A percentile compares a stretch with the other conserved stretches of the same genome.
Evolutionary conservation across 2,888 invertebrate genomes (phyloP).

Genomic region (Drosophila nr. fundita): DNA sequence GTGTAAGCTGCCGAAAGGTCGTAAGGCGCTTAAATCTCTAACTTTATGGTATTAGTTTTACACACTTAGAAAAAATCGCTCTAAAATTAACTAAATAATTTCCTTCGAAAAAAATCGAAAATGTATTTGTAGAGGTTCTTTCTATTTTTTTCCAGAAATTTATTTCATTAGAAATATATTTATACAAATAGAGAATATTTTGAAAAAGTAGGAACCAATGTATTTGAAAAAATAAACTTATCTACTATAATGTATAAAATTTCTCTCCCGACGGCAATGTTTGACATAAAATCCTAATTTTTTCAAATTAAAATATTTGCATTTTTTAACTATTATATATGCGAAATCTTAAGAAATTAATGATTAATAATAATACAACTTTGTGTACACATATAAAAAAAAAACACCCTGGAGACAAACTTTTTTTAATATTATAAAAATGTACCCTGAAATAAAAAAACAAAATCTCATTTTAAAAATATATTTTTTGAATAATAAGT

Average conservation of each 20-base stretch:
- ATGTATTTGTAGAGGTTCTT: background rate
- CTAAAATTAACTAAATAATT: background rate
- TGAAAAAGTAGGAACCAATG: too few species aligned
- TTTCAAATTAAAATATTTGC: too few species aligned
- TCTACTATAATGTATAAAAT: too few species aligned
- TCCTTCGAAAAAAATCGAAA: background rate
- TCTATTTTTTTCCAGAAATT: too few species aligned
- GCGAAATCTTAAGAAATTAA: background rate
- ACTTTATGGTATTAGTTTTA: background rate
- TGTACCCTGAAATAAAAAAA: background rate
- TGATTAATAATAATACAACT: background rate
- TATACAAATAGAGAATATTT: too few species aligned
- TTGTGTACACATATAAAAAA: background rate
- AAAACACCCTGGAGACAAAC: background rate
- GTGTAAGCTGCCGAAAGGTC: constrained; percentile 29
- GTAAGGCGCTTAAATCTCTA: constrained; percentile 11
- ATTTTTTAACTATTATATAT: background rate
- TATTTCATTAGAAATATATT: too few species aligned
- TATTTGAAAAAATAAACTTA: too few species aligned
- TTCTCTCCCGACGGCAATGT: too few species aligned
- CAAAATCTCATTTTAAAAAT: background rate
- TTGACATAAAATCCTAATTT: background rate
- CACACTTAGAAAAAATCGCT: background rate
- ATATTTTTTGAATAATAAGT: background rate
- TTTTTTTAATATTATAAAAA: background rate